phyloP scores from a whole-genome alignment of 1,140 invertebrate species.

The Drosophila nannoptera region DNA sequence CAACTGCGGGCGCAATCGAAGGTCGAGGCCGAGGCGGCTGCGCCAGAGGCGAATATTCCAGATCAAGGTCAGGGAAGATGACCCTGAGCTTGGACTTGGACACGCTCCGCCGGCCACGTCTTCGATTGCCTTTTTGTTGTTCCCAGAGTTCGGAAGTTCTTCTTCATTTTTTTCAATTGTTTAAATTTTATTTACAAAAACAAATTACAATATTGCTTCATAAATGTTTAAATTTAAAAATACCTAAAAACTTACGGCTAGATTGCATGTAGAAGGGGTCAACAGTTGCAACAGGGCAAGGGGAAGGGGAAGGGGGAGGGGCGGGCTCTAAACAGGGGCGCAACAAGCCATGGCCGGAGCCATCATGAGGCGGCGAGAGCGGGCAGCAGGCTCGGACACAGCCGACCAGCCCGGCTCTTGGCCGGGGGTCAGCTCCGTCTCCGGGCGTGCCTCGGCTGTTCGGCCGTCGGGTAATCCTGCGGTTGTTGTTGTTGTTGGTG shows the following conservation, averaged over 20 bases:
- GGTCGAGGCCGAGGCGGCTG: conserved; percentile 19
- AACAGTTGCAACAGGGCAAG: conserved; percentile 60
- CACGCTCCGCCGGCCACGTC: neutral
- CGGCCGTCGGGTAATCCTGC: neutral
- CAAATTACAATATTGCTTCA: conserved; percentile 77
- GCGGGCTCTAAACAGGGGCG: conserved; percentile 22
- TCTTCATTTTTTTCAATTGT: conserved; percentile 61
- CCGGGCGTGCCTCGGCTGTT: neutral
- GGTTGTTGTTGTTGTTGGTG: conserved; percentile 10
- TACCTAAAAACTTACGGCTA: conserved; percentile 72
- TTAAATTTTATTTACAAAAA: conserved; percentile 78
- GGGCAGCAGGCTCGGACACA: conserved; percentile 2
- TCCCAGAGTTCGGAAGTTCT: conserved; percentile 22
- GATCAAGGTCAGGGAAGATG: conserved; percentile 57
- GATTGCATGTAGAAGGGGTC: conserved; percentile 60
- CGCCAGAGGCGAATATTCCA: neutral
- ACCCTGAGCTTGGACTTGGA: conserved; percentile 55
- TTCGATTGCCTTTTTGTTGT: conserved; percentile 21
- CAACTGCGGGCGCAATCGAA: conserved; percentile 33
- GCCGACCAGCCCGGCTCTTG: conserved; percentile 24
- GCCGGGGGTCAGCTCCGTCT: conserved; percentile 23
- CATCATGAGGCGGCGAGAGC: conserved; percentile 11
- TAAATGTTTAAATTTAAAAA: conserved; percentile 75
- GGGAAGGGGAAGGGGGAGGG: neutral
- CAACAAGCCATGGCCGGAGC: conserved; percentile 3